Conservation (phyloP, 92 coral and sea anemone species). For the Pocillopora grandis region DNA sequence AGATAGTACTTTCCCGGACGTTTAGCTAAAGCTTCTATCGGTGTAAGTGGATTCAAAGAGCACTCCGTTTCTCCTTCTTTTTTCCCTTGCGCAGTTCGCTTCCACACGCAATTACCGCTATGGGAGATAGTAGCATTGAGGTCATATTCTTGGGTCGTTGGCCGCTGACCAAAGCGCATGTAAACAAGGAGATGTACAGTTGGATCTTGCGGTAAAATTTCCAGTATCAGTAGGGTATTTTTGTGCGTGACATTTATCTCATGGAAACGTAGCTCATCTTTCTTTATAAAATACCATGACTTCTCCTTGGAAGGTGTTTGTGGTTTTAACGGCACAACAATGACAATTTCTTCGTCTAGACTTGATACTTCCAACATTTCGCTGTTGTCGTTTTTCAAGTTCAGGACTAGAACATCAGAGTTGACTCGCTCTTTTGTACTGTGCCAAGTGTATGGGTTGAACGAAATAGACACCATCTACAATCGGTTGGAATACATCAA, state of each 20-base stretch:
- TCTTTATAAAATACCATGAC: slow-evolving; percentile 1
- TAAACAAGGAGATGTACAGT: not conserved
- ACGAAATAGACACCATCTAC: slow-evolving; percentile 38
- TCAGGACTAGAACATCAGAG: slow-evolving; percentile 43
- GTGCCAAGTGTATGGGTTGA: slow-evolving; percentile 65
- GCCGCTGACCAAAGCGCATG: slow-evolving; percentile 3
- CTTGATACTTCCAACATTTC: slow-evolving; percentile 22
- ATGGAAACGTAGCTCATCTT: slow-evolving; percentile 22
- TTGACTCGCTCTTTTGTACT: slow-evolving; percentile 16
- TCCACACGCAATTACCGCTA: not conserved
- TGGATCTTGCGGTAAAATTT: not conserved
- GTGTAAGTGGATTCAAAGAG: not conserved
- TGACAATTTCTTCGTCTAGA: slow-evolving; percentile 31
- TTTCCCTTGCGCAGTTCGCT: not conserved
- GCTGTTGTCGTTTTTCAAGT: slow-evolving; percentile 28
- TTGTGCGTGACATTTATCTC: not conserved
- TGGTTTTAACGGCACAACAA: slow-evolving; percentile 32
- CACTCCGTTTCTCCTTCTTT: not conserved
- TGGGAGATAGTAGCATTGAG: slow-evolving; percentile 11
- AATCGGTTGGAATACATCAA: not conserved
- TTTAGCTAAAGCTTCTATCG: slow-evolving; percentile 4
- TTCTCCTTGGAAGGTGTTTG: not conserved
- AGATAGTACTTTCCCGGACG: slow-evolving; percentile 16
- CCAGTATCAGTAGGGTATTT: slow-evolving; percentile 33
- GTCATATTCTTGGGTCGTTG: slow-evolving; percentile 34